These are phyloP conservation scores for Odocoileus hemionus DNA, from an alignment of 2,113 vertebrate species.

Conservation along the genomic window DNA sequence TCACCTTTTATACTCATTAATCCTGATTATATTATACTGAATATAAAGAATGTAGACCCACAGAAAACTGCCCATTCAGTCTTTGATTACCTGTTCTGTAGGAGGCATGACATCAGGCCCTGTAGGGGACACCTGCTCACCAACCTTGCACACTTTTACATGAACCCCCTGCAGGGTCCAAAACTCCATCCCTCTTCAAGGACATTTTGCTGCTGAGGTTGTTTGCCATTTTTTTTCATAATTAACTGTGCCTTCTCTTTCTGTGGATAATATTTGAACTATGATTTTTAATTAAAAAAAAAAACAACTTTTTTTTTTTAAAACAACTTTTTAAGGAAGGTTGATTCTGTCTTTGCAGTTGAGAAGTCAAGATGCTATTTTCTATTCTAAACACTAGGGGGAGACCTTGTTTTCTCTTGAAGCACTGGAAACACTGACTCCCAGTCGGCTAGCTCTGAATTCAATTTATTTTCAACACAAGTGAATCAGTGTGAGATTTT, in stretches of 20 bases:
- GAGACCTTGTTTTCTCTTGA: slow-evolving; percentile 12
- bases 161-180: background rate
- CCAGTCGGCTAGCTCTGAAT: background rate
- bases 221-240: background rate
- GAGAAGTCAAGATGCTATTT: background rate
- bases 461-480: background rate
- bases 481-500: background rate
- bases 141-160: background rate
- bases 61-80: background rate
- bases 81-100: background rate
- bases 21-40: background rate
- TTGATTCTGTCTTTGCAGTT: background rate
- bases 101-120: too few species aligned
- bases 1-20: background rate
- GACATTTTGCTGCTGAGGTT: background rate
- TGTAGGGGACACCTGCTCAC: rapidly evolving
- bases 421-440: background rate
- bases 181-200: background rate
- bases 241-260: background rate
- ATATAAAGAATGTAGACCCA: background rate
- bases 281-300: background rate
- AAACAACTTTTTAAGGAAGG: background rate
- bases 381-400: slow-evolving; percentile 36
- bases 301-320: background rate
- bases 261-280: background rate